A percentile compares a stretch with the other conserved stretches of the same genome.
phyloP scores from a whole-genome alignment of 2,797 vertebrate genomes.

The Molossus alvarezi region DNA sequence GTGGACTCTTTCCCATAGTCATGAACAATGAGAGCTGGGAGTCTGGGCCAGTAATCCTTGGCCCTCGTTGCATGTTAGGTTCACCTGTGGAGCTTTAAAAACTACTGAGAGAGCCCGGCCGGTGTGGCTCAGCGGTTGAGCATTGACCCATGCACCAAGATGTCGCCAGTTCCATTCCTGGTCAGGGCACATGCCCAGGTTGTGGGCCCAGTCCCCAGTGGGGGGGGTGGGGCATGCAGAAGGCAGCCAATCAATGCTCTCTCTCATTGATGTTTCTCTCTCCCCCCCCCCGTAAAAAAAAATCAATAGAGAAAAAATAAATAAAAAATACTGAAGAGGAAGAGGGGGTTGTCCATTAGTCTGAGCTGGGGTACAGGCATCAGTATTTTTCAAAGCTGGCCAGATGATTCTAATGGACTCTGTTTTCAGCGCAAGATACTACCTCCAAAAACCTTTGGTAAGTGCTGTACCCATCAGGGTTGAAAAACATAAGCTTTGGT shows the following conservation, averaged over 20 bases:
- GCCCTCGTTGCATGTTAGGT: neutral
- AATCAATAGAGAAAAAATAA: too few relatives aligned
- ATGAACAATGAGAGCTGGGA: neutral
- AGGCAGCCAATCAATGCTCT: too few relatives aligned
- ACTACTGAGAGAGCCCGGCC: too few relatives aligned
- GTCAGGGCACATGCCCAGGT: too few relatives aligned
- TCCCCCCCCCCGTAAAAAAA: too few relatives aligned
- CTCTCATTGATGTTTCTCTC: too few relatives aligned
- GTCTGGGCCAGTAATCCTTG: neutral
- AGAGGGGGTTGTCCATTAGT: neutral
- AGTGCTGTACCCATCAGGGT: fast-evolving
- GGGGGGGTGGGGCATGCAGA: too few relatives aligned
- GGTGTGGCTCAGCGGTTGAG: too few relatives aligned
- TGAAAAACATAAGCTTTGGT: neutral
- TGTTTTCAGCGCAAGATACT: neutral
- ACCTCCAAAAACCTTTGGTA: neutral
- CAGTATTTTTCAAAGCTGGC: neutral
- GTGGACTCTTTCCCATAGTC: neutral
- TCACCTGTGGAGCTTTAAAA: neutral
- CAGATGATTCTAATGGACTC: neutral
- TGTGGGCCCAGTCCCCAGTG: too few relatives aligned
- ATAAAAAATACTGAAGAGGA: neutral
- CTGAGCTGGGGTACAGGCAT: neutral
- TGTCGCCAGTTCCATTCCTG: too few relatives aligned
- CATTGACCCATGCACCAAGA: too few relatives aligned